Evolutionary conservation across 2,113 vertebrate species (phyloP), one percentile per base, ranked within the genome.

Genomic region (Fregata magnificens): DNA sequence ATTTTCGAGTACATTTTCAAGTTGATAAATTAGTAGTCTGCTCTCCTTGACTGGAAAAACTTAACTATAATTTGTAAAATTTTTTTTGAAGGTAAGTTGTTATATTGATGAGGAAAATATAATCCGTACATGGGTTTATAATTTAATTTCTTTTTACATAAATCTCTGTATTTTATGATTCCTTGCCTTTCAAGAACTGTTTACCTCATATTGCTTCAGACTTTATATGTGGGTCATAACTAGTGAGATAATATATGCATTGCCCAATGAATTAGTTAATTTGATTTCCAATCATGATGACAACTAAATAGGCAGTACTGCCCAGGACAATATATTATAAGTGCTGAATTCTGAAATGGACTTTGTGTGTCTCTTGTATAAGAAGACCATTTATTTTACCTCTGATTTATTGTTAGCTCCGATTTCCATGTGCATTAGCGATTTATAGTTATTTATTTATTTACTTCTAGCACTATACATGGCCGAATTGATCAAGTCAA

Each of bases 401-500:
- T 95, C 59, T 87, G 59, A 82, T 79, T 71, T 77, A 55, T 47
- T 78, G 17, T 32, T 63, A 44, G 50, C 32, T 73, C 26, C 53
- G 50, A 55, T 42, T 94, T 79, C 56, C 34, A 16, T 16, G 28
- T 87, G 85, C 65, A 44, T 31, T 89, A 63, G 53, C 29, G 15
- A 76, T 47, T 44, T 40, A 72, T 42, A 53, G 58, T 86, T 65
- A 79, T 16, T 74, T 61, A 26, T 44, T 91, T 95, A 38, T 72
- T 97, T 86, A 47, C 76, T 97, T 97, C 72, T 80, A 99, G 99
- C 98, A 99, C 99, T 96, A 99, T 99, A 98, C 99, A 99, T 82
- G 99, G 99, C 96, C 98, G 99, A 91, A 99, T 98, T 97, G 99
- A 99, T 98, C 98, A 99, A 98, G 98, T 98, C 90, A 99, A 99